Conservation (phyloP, 2,113 vertebrate species). For the Laticauda laticaudata region DNA sequence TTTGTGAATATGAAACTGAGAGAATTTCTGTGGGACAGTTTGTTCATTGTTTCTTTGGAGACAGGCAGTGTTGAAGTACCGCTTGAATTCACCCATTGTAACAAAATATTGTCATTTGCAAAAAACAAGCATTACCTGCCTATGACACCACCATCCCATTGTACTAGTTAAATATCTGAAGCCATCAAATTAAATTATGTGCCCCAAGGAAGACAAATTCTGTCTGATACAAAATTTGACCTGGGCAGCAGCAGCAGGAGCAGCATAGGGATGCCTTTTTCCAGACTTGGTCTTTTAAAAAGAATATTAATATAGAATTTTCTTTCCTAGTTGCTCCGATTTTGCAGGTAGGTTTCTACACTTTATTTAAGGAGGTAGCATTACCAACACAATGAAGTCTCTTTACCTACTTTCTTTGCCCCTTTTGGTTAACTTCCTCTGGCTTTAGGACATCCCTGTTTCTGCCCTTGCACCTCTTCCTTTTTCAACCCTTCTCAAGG, state of each 20-base stretch:
- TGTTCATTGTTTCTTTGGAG: slow-evolving; percentile 1
- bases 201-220: not conserved
- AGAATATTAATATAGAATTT: not conserved
- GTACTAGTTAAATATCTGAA: not conserved
- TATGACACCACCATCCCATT: not conserved
- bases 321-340: not conserved
- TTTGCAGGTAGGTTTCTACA: not conserved
- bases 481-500: not conserved
- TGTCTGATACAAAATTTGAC: slow-evolving; percentile 3
- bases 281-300: not conserved
- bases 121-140: not conserved
- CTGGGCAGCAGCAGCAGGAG: not conserved
- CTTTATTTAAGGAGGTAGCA: not conserved
- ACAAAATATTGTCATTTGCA: slow-evolving; percentile 18
- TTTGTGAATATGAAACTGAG: not conserved
- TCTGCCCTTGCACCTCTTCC: not conserved
- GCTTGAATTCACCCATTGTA: accelerated
- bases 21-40: not conserved
- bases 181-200: not conserved
- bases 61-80: slow-evolving; percentile 18
- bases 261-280: not conserved
- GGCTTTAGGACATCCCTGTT: not conserved
- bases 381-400: not conserved
- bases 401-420: not conserved
- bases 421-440: not conserved